phyloP scores from a whole-genome alignment of 2,888 invertebrate species.

The Charanyca ferruginea region DNA sequence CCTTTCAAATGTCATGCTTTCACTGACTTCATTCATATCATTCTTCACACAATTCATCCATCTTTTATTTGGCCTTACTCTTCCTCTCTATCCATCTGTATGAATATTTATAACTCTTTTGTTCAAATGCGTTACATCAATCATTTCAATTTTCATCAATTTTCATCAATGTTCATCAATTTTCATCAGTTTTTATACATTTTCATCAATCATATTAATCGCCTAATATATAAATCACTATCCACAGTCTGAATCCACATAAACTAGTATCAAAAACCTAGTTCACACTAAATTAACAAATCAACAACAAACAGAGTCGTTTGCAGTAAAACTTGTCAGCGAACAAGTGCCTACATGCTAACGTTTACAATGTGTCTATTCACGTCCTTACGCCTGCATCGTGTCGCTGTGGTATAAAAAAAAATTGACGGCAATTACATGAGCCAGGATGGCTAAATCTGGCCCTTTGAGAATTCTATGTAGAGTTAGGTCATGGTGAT shows the following conservation, averaged over 20 bases:
- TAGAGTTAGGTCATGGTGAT: background rate
- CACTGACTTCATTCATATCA: no score
- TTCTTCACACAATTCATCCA: no score
- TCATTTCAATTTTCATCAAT: no score
- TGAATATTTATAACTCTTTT: no score
- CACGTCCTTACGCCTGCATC: constrained; percentile 66
- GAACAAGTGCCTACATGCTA: constrained; percentile 43
- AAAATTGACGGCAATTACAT: constrained; percentile 72
- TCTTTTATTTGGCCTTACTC: no score
- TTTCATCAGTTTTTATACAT: no score
- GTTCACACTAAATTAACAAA: constrained; percentile 52
- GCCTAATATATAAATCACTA: background rate
- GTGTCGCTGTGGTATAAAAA: constrained; percentile 68
- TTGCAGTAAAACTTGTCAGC: constrained; percentile 57
- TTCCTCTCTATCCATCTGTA: no score
- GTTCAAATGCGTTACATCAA: no score
- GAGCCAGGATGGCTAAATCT: constrained; percentile 67
- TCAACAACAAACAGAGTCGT: constrained; percentile 44
- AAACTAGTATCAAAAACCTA: constrained; percentile 21
- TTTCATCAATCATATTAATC: background rate
- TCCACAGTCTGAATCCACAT: background rate
- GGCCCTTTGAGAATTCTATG: constrained; percentile 48
- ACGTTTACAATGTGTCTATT: constrained; percentile 46
- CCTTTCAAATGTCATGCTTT: no score
- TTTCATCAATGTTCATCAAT: no score